These are phyloP conservation scores for Cancer borealis DNA, from an alignment of 2,888 invertebrate species.

Conservation along the genomic window DNA sequence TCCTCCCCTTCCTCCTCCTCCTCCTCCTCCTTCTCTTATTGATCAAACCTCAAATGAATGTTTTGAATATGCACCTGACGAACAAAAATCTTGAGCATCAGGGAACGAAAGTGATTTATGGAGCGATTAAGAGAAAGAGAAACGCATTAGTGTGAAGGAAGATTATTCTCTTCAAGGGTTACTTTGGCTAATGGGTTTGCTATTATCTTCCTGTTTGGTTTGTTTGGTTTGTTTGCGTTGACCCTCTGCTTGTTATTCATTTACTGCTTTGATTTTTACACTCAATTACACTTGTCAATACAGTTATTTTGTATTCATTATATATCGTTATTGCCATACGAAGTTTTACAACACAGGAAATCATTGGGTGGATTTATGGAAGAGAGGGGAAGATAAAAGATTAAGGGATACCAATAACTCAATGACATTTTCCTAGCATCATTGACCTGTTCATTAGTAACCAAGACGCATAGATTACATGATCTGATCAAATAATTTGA, in stretches of 20 bases:
- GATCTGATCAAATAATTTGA: not conserved
- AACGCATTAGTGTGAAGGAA: not conserved
- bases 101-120: not conserved
- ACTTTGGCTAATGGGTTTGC: slow-evolving; percentile 10
- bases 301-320: not conserved
- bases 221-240: not conserved
- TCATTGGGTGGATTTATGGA: not conserved
- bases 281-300: not conserved
- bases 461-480: not conserved
- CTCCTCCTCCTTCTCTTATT: not conserved
- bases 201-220: not conserved
- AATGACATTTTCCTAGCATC: not conserved
- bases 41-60: not conserved
- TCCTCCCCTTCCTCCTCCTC: not conserved
- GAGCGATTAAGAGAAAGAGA: slow-evolving; percentile 22
- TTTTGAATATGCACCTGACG: not conserved
- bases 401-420: not conserved
- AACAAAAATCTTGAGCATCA: not conserved
- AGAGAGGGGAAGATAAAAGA: not conserved
- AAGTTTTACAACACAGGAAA: not conserved
- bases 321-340: not conserved
- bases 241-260: not conserved
- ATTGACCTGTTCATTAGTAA: not conserved
- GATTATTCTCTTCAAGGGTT: not conserved
- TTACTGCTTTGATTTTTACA: not conserved